Conservation (phyloP, 2,888 invertebrate genomes). For the Anoplius nigerrimus region DNA sequence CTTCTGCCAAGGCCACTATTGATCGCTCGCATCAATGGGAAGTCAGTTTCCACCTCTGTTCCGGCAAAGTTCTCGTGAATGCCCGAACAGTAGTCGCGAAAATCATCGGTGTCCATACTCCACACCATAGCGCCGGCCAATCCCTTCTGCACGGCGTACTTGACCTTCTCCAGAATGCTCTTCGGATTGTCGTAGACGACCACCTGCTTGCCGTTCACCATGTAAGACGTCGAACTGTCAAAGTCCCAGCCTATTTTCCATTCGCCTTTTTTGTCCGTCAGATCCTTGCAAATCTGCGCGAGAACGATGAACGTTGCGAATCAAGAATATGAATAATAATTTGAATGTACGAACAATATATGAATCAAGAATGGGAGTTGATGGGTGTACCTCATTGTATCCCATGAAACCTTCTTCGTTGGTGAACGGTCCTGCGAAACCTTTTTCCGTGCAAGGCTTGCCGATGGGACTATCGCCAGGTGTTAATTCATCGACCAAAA, state of each 20-base stretch:
- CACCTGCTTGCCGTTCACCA: conserved; percentile 80
- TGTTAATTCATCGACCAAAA: conserved; percentile 70
- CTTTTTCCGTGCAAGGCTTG: conserved; percentile 77
- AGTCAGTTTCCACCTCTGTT: conserved; percentile 74
- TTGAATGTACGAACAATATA: too few relatives aligned
- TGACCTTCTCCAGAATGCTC: conserved; percentile 85
- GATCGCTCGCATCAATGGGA: conserved; percentile 84
- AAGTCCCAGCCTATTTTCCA: conserved; percentile 86
- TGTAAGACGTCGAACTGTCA: conserved; percentile 79
- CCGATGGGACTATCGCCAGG: conserved; percentile 75
- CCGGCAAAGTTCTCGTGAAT: conserved; percentile 38
- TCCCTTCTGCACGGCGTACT: conserved; percentile 51
- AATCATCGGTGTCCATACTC: conserved; percentile 94
- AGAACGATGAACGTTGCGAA: too few relatives aligned
- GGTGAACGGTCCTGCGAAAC: conserved; percentile 87
- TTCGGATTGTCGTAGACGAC: conserved; percentile 86
- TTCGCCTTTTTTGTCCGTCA: conserved; percentile 51
- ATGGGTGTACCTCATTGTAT: conserved; percentile 84
- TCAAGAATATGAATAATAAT: too few relatives aligned
- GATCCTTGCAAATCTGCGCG: conserved; percentile 62
- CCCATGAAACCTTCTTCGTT: conserved; percentile 90
- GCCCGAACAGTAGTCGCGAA: conserved; percentile 81
- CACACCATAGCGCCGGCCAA: conserved; percentile 91
- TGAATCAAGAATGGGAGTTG: neutral
- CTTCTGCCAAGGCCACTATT: conserved; percentile 78